Evolutionary conservation across 2,797 vertebrate genomes (phyloP), one percentile per base, ranked within the genome.

Genomic region (Luscinia luscinia): DNA sequence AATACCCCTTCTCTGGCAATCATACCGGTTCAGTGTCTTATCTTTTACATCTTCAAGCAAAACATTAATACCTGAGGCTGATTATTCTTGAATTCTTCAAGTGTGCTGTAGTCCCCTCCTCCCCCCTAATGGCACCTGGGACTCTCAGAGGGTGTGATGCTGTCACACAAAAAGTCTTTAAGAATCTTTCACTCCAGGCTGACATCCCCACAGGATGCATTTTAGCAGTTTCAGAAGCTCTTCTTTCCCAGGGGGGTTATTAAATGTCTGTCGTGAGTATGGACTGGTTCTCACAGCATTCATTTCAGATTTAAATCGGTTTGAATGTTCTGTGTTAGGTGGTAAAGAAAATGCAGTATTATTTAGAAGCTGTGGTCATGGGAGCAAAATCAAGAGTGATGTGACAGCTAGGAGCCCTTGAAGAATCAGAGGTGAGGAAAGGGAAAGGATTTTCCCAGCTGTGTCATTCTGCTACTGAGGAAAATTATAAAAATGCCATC

Each of bases 121-220:
- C 91, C 89, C 41, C 87, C 34, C 54, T 96, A 91, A 95, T 95
- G 90, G 90, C 75, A 90, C 70, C 93, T 87, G 80, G 94, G 94
- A 89, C 75, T 93, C 97, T 96, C 90, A 90, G 94, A 96, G 73
- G 91, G 90, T 96, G 91, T 92, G 90, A 95, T 91, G 88, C 95
- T 97, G 95, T 95, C 93, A 94, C 84, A 94, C 88, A 92, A 77
- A 83, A 95, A 92, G 89, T 95, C 96, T 97, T 97, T 95, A 93
- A 93, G 82, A 93, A 90, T 75, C 84, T 93, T 92, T 95, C 80
- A 95, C 79, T 91, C 54, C 52, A 84, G 86, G 87, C 87, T 93
- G 96, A 94, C 94, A 74, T 93, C 89, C 85, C 87, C 94, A 58
- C 54, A 78, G 95, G 96, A 81, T 81, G 52, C 80, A 54, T 97